Base-by-base conservation (phyloP, 2,797 vertebrate species). In the Threskiornis aethiopicus region DNA sequence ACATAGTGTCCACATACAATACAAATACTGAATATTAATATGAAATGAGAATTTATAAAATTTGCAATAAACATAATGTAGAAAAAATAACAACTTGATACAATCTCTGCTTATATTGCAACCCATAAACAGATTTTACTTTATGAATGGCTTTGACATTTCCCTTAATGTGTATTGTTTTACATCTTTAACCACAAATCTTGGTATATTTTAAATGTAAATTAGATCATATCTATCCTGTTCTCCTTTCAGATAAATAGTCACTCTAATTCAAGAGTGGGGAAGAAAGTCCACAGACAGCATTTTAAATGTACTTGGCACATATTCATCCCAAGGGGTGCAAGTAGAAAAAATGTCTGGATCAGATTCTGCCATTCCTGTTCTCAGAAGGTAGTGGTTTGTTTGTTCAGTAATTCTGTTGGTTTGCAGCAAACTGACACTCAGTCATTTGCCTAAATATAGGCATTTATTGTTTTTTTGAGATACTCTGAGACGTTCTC, bases 21-120 rank as follows among this genome's bases (percentile, higher is more conserved):
- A 96, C 96, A 96, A 98, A 97, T 97, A 96, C 91, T 96, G 96
- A 97, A 98, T 97, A 98, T 98, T 98, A 98, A 98, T 98, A 98
- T 96, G 91, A 98, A 98, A 97, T 95, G 96, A 96, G 96, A 96
- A 96, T 96, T 97, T 94, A 81, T 96, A 94, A 96, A 92, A 89
- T 91, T 95, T 93, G 59, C 66, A 93, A 89, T 95, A 91, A 96
- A 75, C 89, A 88, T 62, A 86, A 85, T 84, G 92, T 64, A 87
- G 90, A 75, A 96, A 95, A 95, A 94, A 93, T 76, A 97, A 70
- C 55, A 96, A 96, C 84, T 91, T 88, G 79, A 89, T 94, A 84
- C 41, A 78, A 77, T 89, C 76, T 94, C 87, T 87, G 88, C 79
- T 88, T 90, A 67, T 91, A 93, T 88, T 96, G 72, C 64, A 85